phyloP scores from a whole-genome alignment of 2,888 invertebrate species.

The Nymphalis c-album region DNA sequence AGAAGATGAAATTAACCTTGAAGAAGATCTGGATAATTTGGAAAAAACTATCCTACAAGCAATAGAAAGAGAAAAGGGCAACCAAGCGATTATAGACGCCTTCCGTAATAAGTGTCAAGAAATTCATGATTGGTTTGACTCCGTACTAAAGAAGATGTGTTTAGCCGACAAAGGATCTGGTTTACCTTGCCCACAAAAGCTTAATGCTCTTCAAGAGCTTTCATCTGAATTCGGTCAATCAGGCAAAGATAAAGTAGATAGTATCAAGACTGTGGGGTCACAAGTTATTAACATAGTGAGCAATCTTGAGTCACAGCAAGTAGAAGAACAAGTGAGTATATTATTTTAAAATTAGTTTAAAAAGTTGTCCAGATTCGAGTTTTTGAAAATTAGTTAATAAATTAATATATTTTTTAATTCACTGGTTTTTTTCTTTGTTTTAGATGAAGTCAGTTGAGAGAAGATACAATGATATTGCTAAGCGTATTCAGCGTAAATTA shows the following conservation, averaged over 20 bases:
- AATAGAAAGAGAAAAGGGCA: slow-evolving; percentile 87
- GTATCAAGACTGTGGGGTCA: slow-evolving; percentile 85
- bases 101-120: slow-evolving; percentile 88
- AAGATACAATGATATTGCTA: slow-evolving; percentile 90
- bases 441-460: slow-evolving; percentile 91
- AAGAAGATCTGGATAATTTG: slow-evolving; percentile 86
- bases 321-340: slow-evolving; percentile 88
- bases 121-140: slow-evolving; percentile 91
- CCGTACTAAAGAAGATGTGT: slow-evolving; percentile 89
- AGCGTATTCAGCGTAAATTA: slow-evolving; percentile 90
- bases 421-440: slow-evolving; percentile 40
- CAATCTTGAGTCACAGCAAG: slow-evolving; percentile 93
- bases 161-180: slow-evolving; percentile 92
- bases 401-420: no score
- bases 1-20: slow-evolving; percentile 86
- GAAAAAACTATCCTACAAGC: slow-evolving; percentile 86
- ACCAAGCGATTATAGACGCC: slow-evolving; percentile 88
- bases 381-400: background rate
- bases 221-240: slow-evolving; percentile 87
- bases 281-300: slow-evolving; percentile 90
- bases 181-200: slow-evolving; percentile 89
- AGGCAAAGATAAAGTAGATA: slow-evolving; percentile 86
- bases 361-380: no score
- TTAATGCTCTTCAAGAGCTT: slow-evolving; percentile 87
- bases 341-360: background rate